Evolutionary conservation across 2,113 vertebrate genomes (phyloP).

Genomic region (Ornithorhynchus anatinus): DNA sequence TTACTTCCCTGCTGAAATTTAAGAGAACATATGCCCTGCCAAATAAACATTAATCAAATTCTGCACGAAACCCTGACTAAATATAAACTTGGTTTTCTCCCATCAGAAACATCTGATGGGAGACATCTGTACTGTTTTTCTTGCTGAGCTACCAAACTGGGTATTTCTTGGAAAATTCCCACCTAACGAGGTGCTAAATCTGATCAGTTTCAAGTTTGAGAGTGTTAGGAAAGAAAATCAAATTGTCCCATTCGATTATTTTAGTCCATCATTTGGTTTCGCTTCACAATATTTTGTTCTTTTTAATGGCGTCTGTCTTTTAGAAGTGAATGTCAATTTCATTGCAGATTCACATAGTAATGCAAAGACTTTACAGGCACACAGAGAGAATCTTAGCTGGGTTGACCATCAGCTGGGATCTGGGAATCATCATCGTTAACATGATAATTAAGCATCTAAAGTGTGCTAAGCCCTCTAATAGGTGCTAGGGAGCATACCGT

Average conservation of each 20-base stretch:
- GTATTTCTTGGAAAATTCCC: constrained; percentile 37
- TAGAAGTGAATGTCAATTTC: too few relatives aligned
- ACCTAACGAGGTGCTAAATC: constrained; percentile 16
- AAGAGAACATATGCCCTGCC: constrained; percentile 39
- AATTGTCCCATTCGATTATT: not conserved
- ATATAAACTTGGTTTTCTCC: constrained; percentile 32
- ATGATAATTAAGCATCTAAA: too few relatives aligned
- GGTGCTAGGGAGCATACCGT: too few relatives aligned
- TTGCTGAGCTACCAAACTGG: constrained; percentile 28
- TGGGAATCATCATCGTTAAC: too few relatives aligned
- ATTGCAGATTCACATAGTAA: too few relatives aligned
- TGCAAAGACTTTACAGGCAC: too few relatives aligned
- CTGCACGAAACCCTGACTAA: constrained; percentile 34
- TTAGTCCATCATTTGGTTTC: not conserved
- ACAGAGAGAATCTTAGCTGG: too few relatives aligned
- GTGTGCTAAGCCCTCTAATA: too few relatives aligned
- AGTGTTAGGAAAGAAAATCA: not conserved
- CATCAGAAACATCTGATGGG: constrained; percentile 46
- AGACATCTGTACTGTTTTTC: constrained; percentile 50
- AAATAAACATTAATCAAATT: constrained; percentile 44
- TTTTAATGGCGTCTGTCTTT: not conserved
- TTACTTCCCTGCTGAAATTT: constrained; percentile 28
- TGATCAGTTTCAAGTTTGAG: constrained; percentile 11
- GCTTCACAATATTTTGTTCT: not conserved
- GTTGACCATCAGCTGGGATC: too few relatives aligned